Base-by-base conservation (phyloP, 1,140 invertebrate species). In the Pseudomyrmex cubaensis region DNA sequence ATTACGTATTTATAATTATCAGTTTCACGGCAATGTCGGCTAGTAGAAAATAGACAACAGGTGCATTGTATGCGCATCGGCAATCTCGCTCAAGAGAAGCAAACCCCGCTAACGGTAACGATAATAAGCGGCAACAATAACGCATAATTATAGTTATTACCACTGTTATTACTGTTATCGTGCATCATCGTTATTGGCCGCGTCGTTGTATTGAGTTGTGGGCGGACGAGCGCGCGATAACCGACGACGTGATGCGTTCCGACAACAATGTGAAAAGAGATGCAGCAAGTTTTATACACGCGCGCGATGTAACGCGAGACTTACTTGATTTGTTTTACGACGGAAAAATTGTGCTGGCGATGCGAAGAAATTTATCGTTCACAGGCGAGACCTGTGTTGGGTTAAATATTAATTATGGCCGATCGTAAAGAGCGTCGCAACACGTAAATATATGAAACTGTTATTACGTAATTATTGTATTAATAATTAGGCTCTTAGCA, bases 91-190 rank as follows among this genome's bases (percentile, higher is more conserved):
- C 77, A 54, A 72, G 48, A 74, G 57, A 74, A 48, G 50, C 48
- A 57, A 57, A 48, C 2, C 62, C 25, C 59, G 78, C 70, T 82
- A 82, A 82, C 57, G 78, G 61, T 75, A 75, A 73, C 78, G 78
- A 75, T 82, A 74, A 82, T 74, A 75, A 75, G 57, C 78, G 48
- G 70, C 48, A 82, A 82, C 78, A 75, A 82, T 82, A 82, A 75
- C 48, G 59, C 70, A 13, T 82, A 75, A 82, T 82, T 64, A 75
- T 63, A 63, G 78, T 75, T 75, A 82, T 82, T 73, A 75, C 70
- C 35, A 48, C 78, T 82, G 57, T 75, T 75, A 82, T 75, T 82
- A 82, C 70, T 75, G 63, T 82, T 75, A 82, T 82, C 72, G 25
- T 75, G 78, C 50, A 82, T 75, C 73, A 61, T 75, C 70, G 77